These are phyloP conservation scores for Lagorchestes hirsutus DNA, from an alignment of 2,797 vertebrate genomes.

Conservation along the genomic window DNA sequence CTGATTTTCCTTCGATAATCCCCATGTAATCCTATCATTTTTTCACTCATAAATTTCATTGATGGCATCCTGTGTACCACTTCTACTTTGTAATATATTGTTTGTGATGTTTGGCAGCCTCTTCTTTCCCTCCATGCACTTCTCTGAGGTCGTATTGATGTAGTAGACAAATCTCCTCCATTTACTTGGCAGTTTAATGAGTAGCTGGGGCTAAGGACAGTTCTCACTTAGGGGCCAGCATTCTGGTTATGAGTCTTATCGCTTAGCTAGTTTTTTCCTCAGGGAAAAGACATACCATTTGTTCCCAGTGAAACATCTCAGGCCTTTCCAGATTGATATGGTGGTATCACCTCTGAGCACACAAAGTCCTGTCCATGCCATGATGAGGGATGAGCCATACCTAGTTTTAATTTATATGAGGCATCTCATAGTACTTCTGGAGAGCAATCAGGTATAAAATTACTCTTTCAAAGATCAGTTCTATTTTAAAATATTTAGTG, in stretches of 20 bases:
- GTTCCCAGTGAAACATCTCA: background rate
- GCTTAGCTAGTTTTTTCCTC: background rate
- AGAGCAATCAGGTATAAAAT: background rate
- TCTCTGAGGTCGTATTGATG: background rate
- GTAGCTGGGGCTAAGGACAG: background rate
- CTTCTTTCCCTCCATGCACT: background rate
- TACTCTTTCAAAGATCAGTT: background rate
- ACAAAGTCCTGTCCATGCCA: background rate
- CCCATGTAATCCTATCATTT: background rate
- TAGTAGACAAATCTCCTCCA: background rate
- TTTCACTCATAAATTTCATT: background rate
- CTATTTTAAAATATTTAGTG: background rate
- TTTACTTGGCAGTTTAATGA: background rate
- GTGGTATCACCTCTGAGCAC: background rate
- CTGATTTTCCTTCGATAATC: no score
- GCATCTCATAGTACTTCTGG: background rate
- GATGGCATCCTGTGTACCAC: background rate
- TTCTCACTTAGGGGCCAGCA: background rate
- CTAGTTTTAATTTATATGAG: slow-evolving; percentile 51
- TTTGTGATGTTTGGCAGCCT: background rate
- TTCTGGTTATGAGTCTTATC: background rate
- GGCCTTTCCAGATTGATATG: background rate
- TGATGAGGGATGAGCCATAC: slow-evolving; percentile 16
- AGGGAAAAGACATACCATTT: background rate
- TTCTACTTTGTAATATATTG: background rate